A percentile compares a stretch with the other conserved stretches of the same genome.
Conservation (phyloP, 2,888 invertebrate genomes). For the Tenthredo livida region DNA sequence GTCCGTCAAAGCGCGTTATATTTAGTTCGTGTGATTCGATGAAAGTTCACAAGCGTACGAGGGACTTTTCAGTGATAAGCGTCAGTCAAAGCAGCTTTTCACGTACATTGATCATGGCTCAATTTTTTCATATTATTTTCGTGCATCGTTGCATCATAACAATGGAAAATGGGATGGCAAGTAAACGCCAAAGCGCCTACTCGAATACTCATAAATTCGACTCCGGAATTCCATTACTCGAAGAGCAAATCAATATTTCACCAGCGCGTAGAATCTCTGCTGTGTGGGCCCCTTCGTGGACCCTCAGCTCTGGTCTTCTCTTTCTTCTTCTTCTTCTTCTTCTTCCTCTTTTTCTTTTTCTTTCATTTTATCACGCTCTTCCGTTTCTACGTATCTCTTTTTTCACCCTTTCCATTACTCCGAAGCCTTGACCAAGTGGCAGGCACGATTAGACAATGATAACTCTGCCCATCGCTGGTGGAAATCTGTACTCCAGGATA, state of each 20-base stretch:
- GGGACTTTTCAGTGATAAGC: neutral
- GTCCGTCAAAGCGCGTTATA: conserved; percentile 4
- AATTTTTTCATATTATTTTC: neutral
- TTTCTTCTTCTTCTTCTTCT: neutral
- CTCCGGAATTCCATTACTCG: conserved; percentile 73
- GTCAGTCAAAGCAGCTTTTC: conserved; percentile 9
- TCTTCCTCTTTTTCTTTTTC: conserved; percentile 3
- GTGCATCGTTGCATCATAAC: conserved; percentile 9
- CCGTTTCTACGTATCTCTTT: conserved; percentile 18
- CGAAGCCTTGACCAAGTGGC: conserved; percentile 36
- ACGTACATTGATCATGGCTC: neutral
- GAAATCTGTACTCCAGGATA: neutral
- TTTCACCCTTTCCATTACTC: conserved; percentile 15
- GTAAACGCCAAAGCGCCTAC: conserved; percentile 28
- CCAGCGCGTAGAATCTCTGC: conserved; percentile 49
- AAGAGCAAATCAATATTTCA: conserved; percentile 69
- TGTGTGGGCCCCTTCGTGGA: neutral
- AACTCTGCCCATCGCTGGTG: conserved; percentile 22
- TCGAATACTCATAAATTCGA: conserved; percentile 71
- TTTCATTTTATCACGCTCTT: conserved; percentile 40
- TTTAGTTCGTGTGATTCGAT: neutral
- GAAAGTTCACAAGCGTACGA: neutral
- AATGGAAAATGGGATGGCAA: neutral
- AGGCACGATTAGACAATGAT: conserved; percentile 35
- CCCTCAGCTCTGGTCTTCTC: conserved; percentile 4